Conservation (phyloP, 2,797 vertebrate genomes). For the Coregonus ussuriensis region DNA sequence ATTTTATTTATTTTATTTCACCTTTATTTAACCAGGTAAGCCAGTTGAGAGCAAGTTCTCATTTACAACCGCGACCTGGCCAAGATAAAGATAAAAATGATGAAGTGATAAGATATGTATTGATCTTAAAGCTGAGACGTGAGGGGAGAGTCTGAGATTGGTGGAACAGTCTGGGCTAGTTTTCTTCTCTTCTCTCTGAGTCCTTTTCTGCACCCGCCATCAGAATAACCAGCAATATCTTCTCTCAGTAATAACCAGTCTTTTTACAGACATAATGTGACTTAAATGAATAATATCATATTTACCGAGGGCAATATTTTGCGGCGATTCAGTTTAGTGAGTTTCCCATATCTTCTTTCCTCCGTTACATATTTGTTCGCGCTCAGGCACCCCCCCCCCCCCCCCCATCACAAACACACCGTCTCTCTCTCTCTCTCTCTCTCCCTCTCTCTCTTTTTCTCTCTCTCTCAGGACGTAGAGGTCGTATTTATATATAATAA, state of each 20-base stretch:
- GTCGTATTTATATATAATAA: not conserved
- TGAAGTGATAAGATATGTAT: slow-evolving; percentile 26
- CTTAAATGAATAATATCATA: slow-evolving; percentile 69
- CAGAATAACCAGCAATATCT: slow-evolving; percentile 67
- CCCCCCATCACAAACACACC: slow-evolving; percentile 39
- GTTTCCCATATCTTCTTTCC: not conserved
- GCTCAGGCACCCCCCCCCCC: too few species aligned
- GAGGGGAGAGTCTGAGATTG: slow-evolving; percentile 48
- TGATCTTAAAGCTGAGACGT: slow-evolving; percentile 26
- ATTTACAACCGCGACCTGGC: too few species aligned
- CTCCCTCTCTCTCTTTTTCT: too few species aligned
- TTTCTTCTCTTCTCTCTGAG: slow-evolving; percentile 62
- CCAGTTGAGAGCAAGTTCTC: too few species aligned
- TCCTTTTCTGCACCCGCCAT: slow-evolving; percentile 46
- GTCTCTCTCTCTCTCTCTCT: too few species aligned
- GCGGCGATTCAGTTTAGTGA: slow-evolving; percentile 61
- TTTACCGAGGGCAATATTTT: slow-evolving; percentile 60
- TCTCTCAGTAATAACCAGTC: slow-evolving; percentile 59
- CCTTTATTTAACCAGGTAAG: too few species aligned
- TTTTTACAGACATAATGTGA: slow-evolving; percentile 64
- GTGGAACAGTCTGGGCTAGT: slow-evolving; percentile 50
- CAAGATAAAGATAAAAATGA: too few species aligned
- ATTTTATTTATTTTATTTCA: too few species aligned
- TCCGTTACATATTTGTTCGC: slow-evolving; percentile 20
- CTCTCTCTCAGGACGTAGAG: too few species aligned